Evolutionary conservation across 2,113 vertebrate species (phyloP).

Genomic region (Phrynosoma blainvillii): DNA sequence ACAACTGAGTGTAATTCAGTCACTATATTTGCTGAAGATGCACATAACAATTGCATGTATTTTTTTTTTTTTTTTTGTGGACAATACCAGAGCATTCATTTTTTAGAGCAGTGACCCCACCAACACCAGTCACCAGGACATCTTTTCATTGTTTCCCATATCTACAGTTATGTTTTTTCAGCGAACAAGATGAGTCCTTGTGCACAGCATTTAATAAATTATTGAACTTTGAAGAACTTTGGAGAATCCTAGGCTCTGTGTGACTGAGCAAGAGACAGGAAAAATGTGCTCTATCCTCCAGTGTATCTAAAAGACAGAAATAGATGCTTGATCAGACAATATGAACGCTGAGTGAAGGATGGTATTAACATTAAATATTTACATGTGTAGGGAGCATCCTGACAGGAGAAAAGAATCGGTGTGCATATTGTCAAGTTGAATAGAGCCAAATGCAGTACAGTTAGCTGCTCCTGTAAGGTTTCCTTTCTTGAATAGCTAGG

Average conservation of each 20-base stretch:
- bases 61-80: not conserved
- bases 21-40: not conserved
- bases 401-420: slow-evolving; percentile 58
- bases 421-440: slow-evolving; percentile 60
- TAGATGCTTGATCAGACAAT: slow-evolving; percentile 79
- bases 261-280: slow-evolving; percentile 74
- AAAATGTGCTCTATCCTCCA: slow-evolving; percentile 69
- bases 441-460: slow-evolving; percentile 51
- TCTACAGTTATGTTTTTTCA: slow-evolving; percentile 50
- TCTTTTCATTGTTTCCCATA: slow-evolving; percentile 47
- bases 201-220: slow-evolving; percentile 71
- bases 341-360: slow-evolving; percentile 73
- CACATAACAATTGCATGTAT: too few relatives aligned
- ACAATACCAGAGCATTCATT: slow-evolving; percentile 39
- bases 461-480: slow-evolving; percentile 52
- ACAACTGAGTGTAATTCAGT: not conserved
- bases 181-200: slow-evolving; percentile 46
- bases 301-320: slow-evolving; percentile 74
- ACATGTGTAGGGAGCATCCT: slow-evolving; percentile 66
- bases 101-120: not conserved
- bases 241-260: slow-evolving; percentile 66
- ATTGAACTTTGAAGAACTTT: slow-evolving; percentile 75
- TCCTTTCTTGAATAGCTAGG: slow-evolving; percentile 47
- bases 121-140: slow-evolving; percentile 35
- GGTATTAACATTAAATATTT: slow-evolving; percentile 81